Evolutionary conservation across 2,113 vertebrate genomes (phyloP), one percentile per base, ranked within the genome.

Genomic region (Dipodomys stephensi): DNA sequence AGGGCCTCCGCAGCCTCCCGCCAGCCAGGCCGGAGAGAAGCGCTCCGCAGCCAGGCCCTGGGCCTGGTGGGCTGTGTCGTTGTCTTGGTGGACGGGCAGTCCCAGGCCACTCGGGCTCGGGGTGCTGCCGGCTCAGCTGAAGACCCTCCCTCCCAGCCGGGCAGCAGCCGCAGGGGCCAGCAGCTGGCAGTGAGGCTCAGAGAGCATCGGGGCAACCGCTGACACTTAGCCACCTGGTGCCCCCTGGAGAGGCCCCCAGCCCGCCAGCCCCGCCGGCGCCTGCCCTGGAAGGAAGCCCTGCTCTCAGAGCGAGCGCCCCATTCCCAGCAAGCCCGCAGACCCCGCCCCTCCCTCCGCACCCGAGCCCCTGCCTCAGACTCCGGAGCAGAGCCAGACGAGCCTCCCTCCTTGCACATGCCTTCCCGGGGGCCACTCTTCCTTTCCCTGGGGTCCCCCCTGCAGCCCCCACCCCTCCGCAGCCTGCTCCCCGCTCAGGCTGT

Each of bases 121-220:
- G 44, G 18, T 0, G 46, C 23, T 32, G 25, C 22, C 44, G 18
- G 6, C 7, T n/a, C 27, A 73, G 76, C 19, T 25, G 27, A 46
- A 19, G 32, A 84, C 64, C 19, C 82, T 28, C 18, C 69, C 39
- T 39, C 5, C 39, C 39, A 39, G 62, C 28, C 10, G 72, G 60
- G 69, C 32, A 1, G 7, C 7, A 20, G 6, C 32, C 64, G 27
- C 13, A 60, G 72, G 57, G 68, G 81, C 67, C 76, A 76, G 80
- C 96, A 96, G 93, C 91, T 94, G 94, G 86, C 87, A 32, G 81
- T 76, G 32, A 10, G 71, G 53, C 46, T 82, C 79, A 1, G 9
- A 71, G 76, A 44, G 67, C 46, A 9, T 96, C 68, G 27, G 28
- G 62, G 62, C 71, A 53, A 28, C 5, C 83, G 53, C 77, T 3